Base-by-base conservation (phyloP, 2,888 invertebrate genomes). In the Acanthosepion esculentum region DNA sequence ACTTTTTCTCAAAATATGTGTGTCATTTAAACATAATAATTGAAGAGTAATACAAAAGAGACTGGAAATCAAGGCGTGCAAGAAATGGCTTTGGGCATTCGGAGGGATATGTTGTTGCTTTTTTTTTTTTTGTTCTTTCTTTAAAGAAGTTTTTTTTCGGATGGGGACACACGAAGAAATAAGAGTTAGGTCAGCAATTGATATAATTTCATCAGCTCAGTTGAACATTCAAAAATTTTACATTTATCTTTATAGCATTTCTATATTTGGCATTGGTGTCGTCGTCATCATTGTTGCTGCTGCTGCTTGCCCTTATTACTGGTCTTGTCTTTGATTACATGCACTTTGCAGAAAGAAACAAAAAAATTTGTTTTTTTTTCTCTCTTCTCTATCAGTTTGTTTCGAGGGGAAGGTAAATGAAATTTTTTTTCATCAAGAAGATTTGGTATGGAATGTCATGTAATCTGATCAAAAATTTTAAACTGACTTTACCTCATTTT, bases 101-200 rank as follows among this genome's bases (percentile, higher is more conserved):
- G 78, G 78, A 78, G 78, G 78, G 78, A 78, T 64, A 64, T n/a
- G 78, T 78, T n/a, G n/a, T 78, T n/a, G n/a, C n/a, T 15, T 78
- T 78, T n/a, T 78, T 78, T 78, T n/a, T 78, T 78, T 15, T 78
- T 78, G 78, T 78, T 78, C 15, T 78, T 33, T 78, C 10, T 33
- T 15, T 1, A 10, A n/a, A n/a, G n/a, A n/a, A n/a, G 33, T 41
- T 41, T 41, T 41, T 41, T 41, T 41, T 41, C 8, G 18, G 78
- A 33, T 5, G 23, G n/a, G n/a, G 15, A 5, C 2, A 12, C 10
- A 12, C n/a, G 4, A n/a, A 78, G 3, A n/a, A 15, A 33, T n/a
- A 18, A n/a, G n/a, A n/a, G 12, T 10, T 15, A 10, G n/a, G n/a
- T n/a, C 78, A 78, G 33, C 78, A 78, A n/a, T n/a, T n/a, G 10